Conservation (phyloP, 2,113 vertebrate species). For the Bettongia penicillata region DNA sequence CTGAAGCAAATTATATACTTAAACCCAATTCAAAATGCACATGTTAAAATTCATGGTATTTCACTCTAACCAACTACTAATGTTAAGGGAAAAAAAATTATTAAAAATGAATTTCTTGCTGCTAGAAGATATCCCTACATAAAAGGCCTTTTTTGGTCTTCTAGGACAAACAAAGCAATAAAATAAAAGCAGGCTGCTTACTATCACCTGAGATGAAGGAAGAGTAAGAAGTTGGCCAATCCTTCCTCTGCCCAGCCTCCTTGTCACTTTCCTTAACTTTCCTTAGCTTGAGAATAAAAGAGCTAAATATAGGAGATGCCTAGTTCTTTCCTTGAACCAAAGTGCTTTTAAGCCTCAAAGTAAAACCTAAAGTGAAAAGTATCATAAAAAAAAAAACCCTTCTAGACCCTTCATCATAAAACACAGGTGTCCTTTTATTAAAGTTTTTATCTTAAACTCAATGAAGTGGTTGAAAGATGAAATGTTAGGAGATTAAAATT, state of each 20-base stretch:
- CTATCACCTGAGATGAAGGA: neutral
- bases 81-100: neutral
- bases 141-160: neutral
- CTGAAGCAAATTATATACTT: neutral
- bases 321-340: neutral
- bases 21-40: neutral
- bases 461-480: neutral
- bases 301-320: neutral
- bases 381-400: neutral
- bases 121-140: neutral
- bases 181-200: neutral
- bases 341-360: neutral
- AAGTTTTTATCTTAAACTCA: neutral
- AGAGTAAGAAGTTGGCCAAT: neutral
- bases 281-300: neutral
- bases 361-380: neutral
- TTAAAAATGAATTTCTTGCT: neutral
- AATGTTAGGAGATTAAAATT: neutral
- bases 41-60: neutral
- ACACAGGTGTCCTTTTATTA: neutral
- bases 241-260: neutral
- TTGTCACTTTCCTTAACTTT: neutral
- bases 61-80: neutral
- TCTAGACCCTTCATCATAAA: neutral
- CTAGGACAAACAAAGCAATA: neutral